Base-by-base conservation (phyloP, 2,797 vertebrate species). In the Sparus aurata region DNA sequence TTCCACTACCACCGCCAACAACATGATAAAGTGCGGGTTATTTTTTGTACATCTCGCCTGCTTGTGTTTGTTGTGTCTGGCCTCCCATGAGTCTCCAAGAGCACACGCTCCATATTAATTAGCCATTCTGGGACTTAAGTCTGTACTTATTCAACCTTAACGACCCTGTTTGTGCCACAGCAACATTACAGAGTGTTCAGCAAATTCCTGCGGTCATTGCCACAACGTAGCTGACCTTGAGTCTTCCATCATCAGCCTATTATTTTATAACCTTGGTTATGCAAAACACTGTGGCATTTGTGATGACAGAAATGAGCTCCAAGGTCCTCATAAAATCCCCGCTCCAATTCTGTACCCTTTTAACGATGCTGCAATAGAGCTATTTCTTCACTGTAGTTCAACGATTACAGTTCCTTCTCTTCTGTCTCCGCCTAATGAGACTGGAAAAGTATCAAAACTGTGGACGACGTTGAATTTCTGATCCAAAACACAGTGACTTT, bases 241-340 rank as follows among this genome's bases (percentile, higher is more conserved):
- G 73, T 82, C 85, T 80, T 88, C 77, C 78, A 82, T 90, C 85
- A 85, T 57, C 68, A 76, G 73, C 78, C 83, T 46, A 80, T 87
- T 74, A 91, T 85, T 87, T 89, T 72, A 84, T 82, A 85, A 89
- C 87, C 82, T 83, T 75, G 80, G 17, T 83, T 79, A 86, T 80
- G 83, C 79, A 88, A 83, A 91, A 87, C 74, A 80, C 69, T 1
- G 67, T 79, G 84, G 73, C 82, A 87, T 88, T 90, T 85, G 46
- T 77, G 79, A 77, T 82, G 79, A 82, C 80, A 83, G 80, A 69
- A 80, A 82, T 22, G 53, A 80, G 65, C 70, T 70, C 61, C 43
- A 53, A 63, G 75, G 75, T 83, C 75, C 72, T 85, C 71, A 22
- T 77, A 68, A 86, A 80, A 79, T 22, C 9, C 34, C 20, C 5